Evolutionary conservation across 1,140 invertebrate species (phyloP), one percentile per base, ranked within the genome.

Genomic region (Philotrypesis tridentata): DNA sequence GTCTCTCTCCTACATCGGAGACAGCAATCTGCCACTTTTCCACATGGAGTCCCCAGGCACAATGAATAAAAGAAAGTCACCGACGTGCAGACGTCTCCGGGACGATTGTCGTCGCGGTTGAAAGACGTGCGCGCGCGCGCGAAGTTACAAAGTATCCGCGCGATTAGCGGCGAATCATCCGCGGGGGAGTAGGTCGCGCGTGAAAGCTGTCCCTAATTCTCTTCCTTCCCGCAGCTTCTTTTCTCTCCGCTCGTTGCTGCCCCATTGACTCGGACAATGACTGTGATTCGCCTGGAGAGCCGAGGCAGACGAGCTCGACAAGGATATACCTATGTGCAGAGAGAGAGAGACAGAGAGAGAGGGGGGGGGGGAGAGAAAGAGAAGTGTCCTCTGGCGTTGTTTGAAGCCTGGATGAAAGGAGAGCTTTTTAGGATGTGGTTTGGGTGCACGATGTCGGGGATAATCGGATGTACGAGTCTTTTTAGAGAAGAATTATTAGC

Each of bases 221-320:
- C 17, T 61, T 60, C 48, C 17, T 74, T n/a, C 9, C 27, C 48
- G 14, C 48, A 17, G 2, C 48, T 55, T 55, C 17, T 55, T 55
- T n/a, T 14, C 17, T 14, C 4, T 7, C 27, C 21, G 37, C 21
- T 48, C 40, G 65, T 55, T 80, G 31, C 48, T 79, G 55, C 65
- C 70, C 55, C 67, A 75, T 78, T 81, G 82, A 77, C 65, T 76
- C 43, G 68, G 65, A 76, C 77, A 79, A 79, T 79, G 43, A 60
- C 25, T 43, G 43, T 17, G 29, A 21, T 33, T 6, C 65, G 27
- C 33, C 14, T 29, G 17, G n/a, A 63, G 43, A 61, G 27, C 17
- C 31, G 27, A 11, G 31, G 9, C 40, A 70, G 33, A 27, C 70
- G n/a, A 1, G 14, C 70, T 3, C 29, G 21, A 70, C 67, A 70